Base-by-base conservation (phyloP, 2,797 vertebrate species). In the Antennarius maculatus region DNA sequence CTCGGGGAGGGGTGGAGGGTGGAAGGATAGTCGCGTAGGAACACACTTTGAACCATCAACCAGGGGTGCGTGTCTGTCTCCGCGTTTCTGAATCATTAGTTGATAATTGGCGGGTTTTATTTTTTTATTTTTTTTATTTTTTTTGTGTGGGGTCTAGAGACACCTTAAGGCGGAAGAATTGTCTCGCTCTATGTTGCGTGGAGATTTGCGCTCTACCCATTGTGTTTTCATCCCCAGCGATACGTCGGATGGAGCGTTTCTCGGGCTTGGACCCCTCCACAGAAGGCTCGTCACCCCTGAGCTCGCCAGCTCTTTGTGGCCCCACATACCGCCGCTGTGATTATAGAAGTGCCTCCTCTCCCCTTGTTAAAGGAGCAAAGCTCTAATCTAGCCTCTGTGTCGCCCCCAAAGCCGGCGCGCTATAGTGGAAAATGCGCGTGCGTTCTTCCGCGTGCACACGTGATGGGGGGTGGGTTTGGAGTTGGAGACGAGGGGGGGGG, bases 321-420 rank as follows among this genome's bases (percentile, higher is more conserved):
- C 90, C 84, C 84, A 85, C 88, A 90, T 89, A 91, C 88, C 86
- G 77, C 82, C 66, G 86, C 86, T 84, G 79, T 90, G 91, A 83
- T 86, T 87, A 87, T 85, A 91, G 87, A 91, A 89, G 88, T 84
- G 76, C 80, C 84, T 82, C 80, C 79, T 89, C 74, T 89, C 81
- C 74, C 91, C 23, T 90, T 88, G 87, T 76, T 83, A 92, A 82
- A 88, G 84, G 79, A 90, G 85, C 81, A 86, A 89, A 84, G 83
- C 90, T 89, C 91, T 92, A 90, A 86, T 91, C 90, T 91, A 87
- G 82, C 74, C 85, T 76, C 82, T 83, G 79, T 85, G 71, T 81
- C 83, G 87, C 86, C 84, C 89, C 86, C 82, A 82, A 91, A 90
- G 83, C 87, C 89, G 69, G 91, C 76, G 87, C 84, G 86, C 84